Base-by-base conservation (phyloP, 2,888 invertebrate genomes). In the Magallana nippona region DNA sequence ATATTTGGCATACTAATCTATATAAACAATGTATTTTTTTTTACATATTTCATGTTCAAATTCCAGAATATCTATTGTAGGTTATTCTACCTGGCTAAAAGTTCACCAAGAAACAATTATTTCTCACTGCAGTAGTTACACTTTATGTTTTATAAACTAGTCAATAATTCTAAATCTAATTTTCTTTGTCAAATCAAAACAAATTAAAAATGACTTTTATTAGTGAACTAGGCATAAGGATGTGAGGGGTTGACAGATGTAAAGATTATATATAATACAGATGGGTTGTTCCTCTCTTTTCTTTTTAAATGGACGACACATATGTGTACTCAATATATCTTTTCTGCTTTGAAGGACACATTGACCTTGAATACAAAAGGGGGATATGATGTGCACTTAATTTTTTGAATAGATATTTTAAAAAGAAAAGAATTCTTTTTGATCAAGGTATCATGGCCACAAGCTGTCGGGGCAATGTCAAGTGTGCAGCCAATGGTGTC, bases 331-430 rank as follows among this genome's bases (percentile, higher is more conserved):
- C 15, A 27, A 22, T 27, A 71, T 71, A 27, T 27, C 11, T 71
- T 19, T 0, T 27, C 2, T 71, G 32, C 32, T 32, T 13, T 71
- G 71, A 71, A 71, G 71, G 71, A 32, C 71, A 63, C 15, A 2
- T 71, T 71, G 71, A 71, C 71, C 71, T 71, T 71, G 27, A 71
- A 71, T 60, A 60, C 11, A 60, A 32, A 19, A 22, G 27, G 63
- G 27, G 71, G 13, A 13, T 71, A 71, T 71, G 27, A 71, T 71
- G 22, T 22, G 22, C 5, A 17, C 11, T 71, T 15, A 27, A 15
- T 32, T 71, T 60, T 60, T 27, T 71, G 71, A 71, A 71, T 71
- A 32, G 22, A 22, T 71, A 71, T 13, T 32, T 5, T 13, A 13
- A 22, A 22, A 44, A 2, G 32, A 71, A 71, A 15, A 71, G 32